A percentile compares a stretch with the other conserved stretches of the same genome.
phyloP scores from a whole-genome alignment of 2,888 invertebrate genomes.

The Dryobotodes eremita region DNA sequence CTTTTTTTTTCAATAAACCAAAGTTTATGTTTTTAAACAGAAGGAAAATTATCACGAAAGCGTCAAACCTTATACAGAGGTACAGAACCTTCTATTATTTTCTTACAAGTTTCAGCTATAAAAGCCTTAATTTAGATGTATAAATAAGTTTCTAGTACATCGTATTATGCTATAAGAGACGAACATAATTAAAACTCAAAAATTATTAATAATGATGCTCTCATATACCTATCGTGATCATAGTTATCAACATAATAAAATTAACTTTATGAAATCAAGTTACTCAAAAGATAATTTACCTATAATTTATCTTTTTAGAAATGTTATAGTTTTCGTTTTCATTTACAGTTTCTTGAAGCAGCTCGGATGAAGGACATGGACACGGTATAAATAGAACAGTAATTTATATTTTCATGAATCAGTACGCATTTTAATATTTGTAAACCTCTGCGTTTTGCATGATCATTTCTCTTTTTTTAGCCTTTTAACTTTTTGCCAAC shows the following conservation, averaged over 20 bases:
- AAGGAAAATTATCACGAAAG: conserved; percentile 3
- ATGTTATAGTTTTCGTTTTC: neutral
- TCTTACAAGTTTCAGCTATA: neutral
- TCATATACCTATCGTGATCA: neutral
- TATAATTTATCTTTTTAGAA: neutral
- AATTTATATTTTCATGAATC: too few relatives aligned
- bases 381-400: conserved; percentile 11
- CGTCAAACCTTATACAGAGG: conserved; percentile 30
- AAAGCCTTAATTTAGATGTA: neutral
- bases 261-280: neutral
- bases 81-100: neutral
- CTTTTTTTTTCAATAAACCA: neutral
- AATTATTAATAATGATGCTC: neutral
- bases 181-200: neutral
- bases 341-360: conserved; percentile 27
- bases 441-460: neutral
- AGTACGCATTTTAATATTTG: neutral
- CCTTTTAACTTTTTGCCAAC: neutral
- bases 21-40: neutral
- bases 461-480: neutral
- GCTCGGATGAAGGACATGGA: neutral
- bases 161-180: neutral
- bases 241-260: neutral
- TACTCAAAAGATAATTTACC: neutral
- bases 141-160: neutral